These are phyloP conservation scores for Phoeniculus purpureus DNA, from an alignment of 2,797 vertebrate species.

Conservation along the genomic window DNA sequence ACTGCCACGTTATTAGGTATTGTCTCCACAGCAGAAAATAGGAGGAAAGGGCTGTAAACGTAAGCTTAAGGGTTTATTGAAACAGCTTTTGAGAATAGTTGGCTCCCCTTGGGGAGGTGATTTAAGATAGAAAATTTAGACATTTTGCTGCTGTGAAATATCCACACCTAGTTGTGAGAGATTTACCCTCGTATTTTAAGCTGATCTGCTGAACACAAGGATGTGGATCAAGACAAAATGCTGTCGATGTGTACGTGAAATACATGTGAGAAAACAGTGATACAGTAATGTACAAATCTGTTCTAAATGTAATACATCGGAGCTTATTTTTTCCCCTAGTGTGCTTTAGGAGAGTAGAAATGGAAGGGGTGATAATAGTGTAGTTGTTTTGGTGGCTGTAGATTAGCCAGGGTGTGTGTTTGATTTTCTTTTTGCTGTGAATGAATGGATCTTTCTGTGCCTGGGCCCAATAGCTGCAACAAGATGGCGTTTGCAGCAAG, in stretches of 20 bases:
- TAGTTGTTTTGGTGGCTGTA: conserved; percentile 54
- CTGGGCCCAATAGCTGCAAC: conserved; percentile 91
- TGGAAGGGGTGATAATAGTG: conserved; percentile 33
- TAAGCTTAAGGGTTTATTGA: conserved; percentile 13
- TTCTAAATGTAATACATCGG: not conserved
- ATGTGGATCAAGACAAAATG: not conserved
- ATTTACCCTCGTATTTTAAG: not conserved
- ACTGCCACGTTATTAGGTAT: conserved; percentile 59
- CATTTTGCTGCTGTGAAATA: not conserved
- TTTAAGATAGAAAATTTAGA: not conserved
- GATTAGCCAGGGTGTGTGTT: conserved; percentile 55
- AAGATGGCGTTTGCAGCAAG: conserved; percentile 94
- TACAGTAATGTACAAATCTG: not conserved
- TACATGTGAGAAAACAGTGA: not conserved
- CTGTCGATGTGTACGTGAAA: not conserved
- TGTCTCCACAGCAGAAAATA: conserved; percentile 50
- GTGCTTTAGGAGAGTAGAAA: not conserved
- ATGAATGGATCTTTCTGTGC: conserved; percentile 93
- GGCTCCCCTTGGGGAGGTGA: conserved; percentile 5
- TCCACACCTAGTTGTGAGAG: not conserved
- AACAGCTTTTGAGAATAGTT: conserved; percentile 7
- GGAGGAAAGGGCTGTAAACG: conserved; percentile 62
- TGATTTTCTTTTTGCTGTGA: conserved; percentile 69
- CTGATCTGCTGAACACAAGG: not conserved
- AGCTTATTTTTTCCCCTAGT: not conserved